phyloP scores from a whole-genome alignment of 2,888 invertebrate species.

The Cryptops parisi region DNA sequence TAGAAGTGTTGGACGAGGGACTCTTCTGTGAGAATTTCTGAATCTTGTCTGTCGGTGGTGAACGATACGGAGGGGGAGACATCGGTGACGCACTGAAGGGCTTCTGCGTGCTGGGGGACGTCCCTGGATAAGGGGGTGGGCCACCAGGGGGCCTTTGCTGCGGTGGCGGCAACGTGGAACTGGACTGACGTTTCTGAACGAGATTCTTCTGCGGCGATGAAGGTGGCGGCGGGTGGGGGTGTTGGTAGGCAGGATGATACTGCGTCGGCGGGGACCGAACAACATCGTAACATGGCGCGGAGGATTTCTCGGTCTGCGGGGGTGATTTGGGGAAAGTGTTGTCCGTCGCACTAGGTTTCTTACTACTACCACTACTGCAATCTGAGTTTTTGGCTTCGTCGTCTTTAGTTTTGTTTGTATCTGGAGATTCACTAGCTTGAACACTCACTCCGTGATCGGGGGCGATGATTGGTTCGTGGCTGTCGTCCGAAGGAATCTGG shows the following conservation, averaged over 20 bases:
- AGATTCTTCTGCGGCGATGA: background rate
- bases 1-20: background rate
- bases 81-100: background rate
- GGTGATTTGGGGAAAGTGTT: background rate
- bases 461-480: background rate
- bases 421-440: background rate
- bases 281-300: background rate
- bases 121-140: slow-evolving; percentile 3
- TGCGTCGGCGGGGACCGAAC: background rate
- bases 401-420: background rate
- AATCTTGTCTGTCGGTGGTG: slow-evolving; percentile 3
- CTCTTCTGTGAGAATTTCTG: background rate
- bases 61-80: slow-evolving; percentile 10
- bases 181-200: background rate
- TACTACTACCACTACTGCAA: background rate
- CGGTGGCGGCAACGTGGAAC: background rate
- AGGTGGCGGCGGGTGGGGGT: background rate
- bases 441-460: background rate
- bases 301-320: background rate
- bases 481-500: background rate
- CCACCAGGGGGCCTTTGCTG: background rate
- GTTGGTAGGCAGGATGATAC: background rate
- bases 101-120: background rate
- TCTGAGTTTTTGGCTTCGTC: background rate
- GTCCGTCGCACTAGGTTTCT: background rate